A percentile compares a stretch with the other conserved stretches of the same genome.
These are phyloP conservation scores for Anisognathus igniventris DNA, from an alignment of 2,797 vertebrate species.

Conservation along the genomic window DNA sequence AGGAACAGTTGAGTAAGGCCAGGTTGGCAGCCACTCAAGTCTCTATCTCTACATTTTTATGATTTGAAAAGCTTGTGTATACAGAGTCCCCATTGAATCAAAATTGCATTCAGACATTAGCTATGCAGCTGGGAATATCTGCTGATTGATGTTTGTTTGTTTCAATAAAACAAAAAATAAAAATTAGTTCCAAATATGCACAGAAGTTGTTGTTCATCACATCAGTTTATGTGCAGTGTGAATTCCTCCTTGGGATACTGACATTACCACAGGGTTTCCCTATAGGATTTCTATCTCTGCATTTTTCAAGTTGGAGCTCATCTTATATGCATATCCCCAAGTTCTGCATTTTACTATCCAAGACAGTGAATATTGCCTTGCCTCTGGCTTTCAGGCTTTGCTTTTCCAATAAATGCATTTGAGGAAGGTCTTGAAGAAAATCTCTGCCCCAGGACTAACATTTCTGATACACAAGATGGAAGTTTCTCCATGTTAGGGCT, in stretches of 20 bases:
- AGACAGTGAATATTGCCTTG: background rate
- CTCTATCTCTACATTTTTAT: constrained; percentile 39
- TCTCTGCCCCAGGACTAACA: rapidly evolving
- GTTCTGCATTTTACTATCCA: background rate
- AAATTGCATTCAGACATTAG: constrained; percentile 18
- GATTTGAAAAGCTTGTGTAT: constrained; percentile 36
- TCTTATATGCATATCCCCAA: background rate
- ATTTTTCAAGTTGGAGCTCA: background rate
- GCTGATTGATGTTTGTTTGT: constrained; percentile 41
- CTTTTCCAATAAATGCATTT: background rate
- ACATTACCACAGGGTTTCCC: background rate
- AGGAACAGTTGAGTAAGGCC: constrained; percentile 25
- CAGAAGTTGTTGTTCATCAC: constrained; percentile 39
- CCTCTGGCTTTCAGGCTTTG: background rate
- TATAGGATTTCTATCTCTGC: background rate
- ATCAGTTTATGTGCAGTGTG: background rate
- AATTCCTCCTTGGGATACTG: background rate
- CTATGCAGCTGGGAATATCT: constrained; percentile 25
- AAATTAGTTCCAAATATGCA: constrained; percentile 43
- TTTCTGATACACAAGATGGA: background rate
- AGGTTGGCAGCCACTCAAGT: constrained; percentile 37
- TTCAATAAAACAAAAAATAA: constrained; percentile 34
- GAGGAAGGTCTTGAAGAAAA: background rate
- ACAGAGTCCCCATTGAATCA: constrained; percentile 25
- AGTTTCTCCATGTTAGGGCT: background rate